Conservation (phyloP, 2,888 invertebrate genomes). For the Patella caerulea region DNA sequence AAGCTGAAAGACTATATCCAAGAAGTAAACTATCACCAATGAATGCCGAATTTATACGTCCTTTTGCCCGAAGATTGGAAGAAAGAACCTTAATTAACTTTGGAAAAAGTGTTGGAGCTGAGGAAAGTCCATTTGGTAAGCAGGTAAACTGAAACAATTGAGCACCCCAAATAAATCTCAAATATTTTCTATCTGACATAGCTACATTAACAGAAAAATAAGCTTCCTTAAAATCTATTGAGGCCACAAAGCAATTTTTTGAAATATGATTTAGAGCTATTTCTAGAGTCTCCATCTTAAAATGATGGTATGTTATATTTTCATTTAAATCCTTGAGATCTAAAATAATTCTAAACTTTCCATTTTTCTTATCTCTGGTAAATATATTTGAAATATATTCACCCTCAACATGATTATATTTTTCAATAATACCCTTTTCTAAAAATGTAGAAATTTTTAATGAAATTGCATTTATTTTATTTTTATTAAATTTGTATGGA, state of each 20-base stretch:
- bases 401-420: neutral
- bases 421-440: slow-evolving; percentile 2
- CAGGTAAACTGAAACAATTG: slow-evolving; percentile 15
- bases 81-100: slow-evolving; percentile 3
- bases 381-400: slow-evolving; percentile 14
- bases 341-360: slow-evolving; percentile 12
- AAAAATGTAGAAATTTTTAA: neutral
- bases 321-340: slow-evolving; percentile 31
- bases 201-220: slow-evolving; percentile 16
- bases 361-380: slow-evolving; percentile 8
- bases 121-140: slow-evolving; percentile 11
- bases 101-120: slow-evolving; percentile 6
- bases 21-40: slow-evolving; percentile 21
- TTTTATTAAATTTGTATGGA: neutral
- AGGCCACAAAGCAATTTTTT: slow-evolving; percentile 15
- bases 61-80: slow-evolving; percentile 18
- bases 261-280: slow-evolving; percentile 22
- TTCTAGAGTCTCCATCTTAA: slow-evolving; percentile 39
- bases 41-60: slow-evolving; percentile 10
- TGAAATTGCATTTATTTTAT: neutral
- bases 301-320: slow-evolving; percentile 30
- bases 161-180: neutral
- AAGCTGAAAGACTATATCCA: slow-evolving; percentile 27
- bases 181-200: neutral
- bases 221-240: slow-evolving; percentile 23